Conservation (phyloP, 2,888 invertebrate species). For the Lordiphosa fenestrarum region DNA sequence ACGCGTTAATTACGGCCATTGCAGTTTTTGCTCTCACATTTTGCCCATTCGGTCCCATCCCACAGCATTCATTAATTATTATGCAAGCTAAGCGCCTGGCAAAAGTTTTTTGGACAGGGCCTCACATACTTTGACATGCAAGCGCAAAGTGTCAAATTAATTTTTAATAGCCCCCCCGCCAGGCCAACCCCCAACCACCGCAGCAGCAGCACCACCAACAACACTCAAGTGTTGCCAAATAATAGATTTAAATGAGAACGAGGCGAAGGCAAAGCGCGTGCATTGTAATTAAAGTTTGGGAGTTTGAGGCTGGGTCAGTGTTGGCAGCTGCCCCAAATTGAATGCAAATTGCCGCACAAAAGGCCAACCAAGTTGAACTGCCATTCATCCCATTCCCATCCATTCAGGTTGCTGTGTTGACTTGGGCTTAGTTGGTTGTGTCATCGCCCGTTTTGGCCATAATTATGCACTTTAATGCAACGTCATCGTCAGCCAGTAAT, state of each 20-base stretch:
- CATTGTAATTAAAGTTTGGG: conserved; percentile 64
- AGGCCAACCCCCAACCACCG: background rate
- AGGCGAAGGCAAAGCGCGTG: conserved; percentile 22
- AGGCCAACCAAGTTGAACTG: conserved; percentile 34
- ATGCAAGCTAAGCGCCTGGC: conserved; percentile 69
- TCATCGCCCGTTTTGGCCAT: conserved; percentile 44
- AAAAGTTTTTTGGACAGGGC: conserved; percentile 54
- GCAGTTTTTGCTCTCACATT: conserved; percentile 45
- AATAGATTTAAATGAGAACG: conserved; percentile 74
- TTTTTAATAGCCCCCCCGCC: conserved; percentile 59
- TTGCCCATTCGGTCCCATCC: conserved; percentile 12
- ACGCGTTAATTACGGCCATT: conserved; percentile 70
- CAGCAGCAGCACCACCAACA: background rate
- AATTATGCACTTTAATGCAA: conserved; percentile 58
- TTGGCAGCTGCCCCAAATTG: conserved; percentile 28
- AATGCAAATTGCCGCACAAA: conserved; percentile 42
- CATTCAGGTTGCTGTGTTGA: conserved; percentile 15
- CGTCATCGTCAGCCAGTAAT: conserved; percentile 15
- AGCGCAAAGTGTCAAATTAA: conserved; percentile 74
- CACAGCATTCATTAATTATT: conserved; percentile 68
- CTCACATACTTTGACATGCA: conserved; percentile 62
- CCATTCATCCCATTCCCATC: too few species aligned
- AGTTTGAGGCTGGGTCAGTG: conserved; percentile 25
- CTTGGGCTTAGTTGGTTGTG: conserved; percentile 28
- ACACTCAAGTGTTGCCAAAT: conserved; percentile 64